Evolutionary conservation across 92 coral and sea anemone genomes (phyloP).

Genomic region (Pocillopora meandrina): DNA sequence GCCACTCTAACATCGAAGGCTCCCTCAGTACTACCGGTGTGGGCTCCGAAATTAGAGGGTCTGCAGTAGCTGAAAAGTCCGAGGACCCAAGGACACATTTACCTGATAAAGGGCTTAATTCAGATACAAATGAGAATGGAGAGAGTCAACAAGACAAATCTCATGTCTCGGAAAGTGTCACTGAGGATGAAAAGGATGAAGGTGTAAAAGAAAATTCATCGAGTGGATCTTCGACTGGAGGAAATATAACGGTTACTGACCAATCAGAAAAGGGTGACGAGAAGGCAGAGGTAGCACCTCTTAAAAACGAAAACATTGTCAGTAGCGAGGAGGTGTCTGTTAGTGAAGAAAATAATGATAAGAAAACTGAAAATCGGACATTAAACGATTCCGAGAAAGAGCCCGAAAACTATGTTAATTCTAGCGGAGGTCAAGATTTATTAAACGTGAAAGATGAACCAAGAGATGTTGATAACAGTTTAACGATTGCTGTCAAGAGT

Average conservation of each 20-base stretch:
- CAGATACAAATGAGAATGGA: not conserved
- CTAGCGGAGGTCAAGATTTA: constrained; percentile 19
- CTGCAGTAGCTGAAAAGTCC: constrained; percentile 52
- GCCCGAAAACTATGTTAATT: not conserved
- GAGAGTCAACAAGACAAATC: not conserved
- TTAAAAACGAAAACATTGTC: constrained; percentile 25
- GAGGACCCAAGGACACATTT: constrained; percentile 11
- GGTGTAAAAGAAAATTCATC: constrained; percentile 1
- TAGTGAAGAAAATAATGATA: constrained; percentile 9
- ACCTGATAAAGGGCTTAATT: constrained; percentile 29
- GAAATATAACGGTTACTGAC: not conserved
- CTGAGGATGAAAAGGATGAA: constrained; percentile 11
- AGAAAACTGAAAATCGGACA: constrained; percentile 16
- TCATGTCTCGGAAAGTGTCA: not conserved
- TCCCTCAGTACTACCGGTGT: constrained; percentile 70
- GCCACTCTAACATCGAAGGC: constrained; percentile 8
- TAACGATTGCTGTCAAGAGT: constrained; percentile 74
- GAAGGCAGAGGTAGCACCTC: not conserved
- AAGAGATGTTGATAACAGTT: constrained; percentile 67
- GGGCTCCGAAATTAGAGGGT: constrained; percentile 72
- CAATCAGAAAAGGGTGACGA: not conserved
- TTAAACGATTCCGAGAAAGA: not conserved
- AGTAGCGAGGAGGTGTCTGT: not conserved
- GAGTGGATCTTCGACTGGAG: not conserved
- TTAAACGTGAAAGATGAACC: constrained; percentile 30